These are phyloP conservation scores for rat (Rattus norvegicus) DNA, from an alignment of 2,113 vertebrate species.

Conservation along the genomic window DNA sequence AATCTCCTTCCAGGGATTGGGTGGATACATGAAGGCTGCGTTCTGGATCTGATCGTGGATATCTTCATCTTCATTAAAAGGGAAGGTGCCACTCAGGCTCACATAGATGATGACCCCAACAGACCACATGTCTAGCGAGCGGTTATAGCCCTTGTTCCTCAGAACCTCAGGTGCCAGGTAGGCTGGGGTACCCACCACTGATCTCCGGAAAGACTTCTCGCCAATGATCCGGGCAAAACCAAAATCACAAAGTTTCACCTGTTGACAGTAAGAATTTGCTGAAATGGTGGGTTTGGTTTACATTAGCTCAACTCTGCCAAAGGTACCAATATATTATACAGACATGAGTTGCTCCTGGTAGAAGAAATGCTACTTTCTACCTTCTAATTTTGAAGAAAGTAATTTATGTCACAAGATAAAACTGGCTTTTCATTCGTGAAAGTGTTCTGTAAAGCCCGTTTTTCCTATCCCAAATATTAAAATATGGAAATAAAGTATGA, in stretches of 20 bases:
- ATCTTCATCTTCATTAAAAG: slow-evolving; percentile 99
- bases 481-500: not conserved
- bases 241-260: slow-evolving; percentile 99
- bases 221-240: slow-evolving; percentile 98
- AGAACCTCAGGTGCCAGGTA: slow-evolving; percentile 98
- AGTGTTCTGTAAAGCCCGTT: not conserved
- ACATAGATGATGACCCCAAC: slow-evolving; percentile 99
- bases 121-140: slow-evolving; percentile 99
- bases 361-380: not conserved
- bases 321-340: not conserved
- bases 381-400: not conserved
- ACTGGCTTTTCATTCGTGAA: slow-evolving; percentile 31
- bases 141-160: slow-evolving; percentile 98
- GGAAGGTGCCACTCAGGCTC: slow-evolving; percentile 97
- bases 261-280: slow-evolving; percentile 69
- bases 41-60: slow-evolving; percentile 99
- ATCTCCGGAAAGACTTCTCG: slow-evolving; percentile 97
- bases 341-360: not conserved
- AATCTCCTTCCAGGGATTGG: slow-evolving; percentile 98
- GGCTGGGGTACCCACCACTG: slow-evolving; percentile 97
- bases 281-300: slow-evolving; percentile 14
- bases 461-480: not conserved
- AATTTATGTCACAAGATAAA: not conserved
- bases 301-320: not conserved
- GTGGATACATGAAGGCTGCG: slow-evolving; percentile 99